phyloP scores from a whole-genome alignment of 2,113 vertebrate genomes.

The Puffinus mauretanicus region DNA sequence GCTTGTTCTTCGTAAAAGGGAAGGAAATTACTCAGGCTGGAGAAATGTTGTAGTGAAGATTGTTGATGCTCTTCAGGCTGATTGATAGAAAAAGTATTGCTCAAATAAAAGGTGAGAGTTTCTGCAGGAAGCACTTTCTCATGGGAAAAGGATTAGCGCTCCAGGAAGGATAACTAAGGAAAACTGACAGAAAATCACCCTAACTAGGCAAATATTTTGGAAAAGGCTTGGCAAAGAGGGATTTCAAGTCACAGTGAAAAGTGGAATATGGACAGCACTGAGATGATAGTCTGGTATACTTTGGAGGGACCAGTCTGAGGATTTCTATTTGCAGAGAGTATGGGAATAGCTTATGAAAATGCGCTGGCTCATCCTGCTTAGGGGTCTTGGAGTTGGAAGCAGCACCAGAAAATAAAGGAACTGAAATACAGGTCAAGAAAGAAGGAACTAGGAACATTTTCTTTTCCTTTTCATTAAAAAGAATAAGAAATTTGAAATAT shows the following conservation, averaged over 20 bases:
- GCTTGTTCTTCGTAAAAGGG: not conserved
- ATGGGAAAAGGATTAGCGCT: not conserved
- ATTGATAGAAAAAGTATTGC: not conserved
- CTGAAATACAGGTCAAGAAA: not conserved
- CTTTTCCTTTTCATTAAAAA: not conserved
- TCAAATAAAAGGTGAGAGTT: not conserved
- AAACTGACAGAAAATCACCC: not conserved
- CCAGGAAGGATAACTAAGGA: not conserved
- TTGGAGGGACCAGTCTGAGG: not conserved
- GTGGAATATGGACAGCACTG: not conserved
- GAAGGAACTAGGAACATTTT: not conserved
- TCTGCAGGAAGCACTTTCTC: slow-evolving; percentile 4
- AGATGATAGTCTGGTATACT: not conserved
- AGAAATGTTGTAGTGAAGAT: not conserved
- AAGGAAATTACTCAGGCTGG: not conserved
- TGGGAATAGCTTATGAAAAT: not conserved
- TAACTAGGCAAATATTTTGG: not conserved
- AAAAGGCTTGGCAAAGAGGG: not conserved
- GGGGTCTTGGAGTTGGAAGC: not conserved
- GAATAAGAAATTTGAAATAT: not conserved
- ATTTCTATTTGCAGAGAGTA: not conserved
- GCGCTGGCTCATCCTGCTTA: not conserved
- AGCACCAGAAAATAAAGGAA: not conserved
- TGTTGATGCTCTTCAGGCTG: not conserved
- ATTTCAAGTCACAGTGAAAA: not conserved